Percentiles rank a stretch among this genome's conserved stretches.
phyloP scores from a whole-genome alignment of 1,140 invertebrate species.

The Drosophila ercepeae region DNA sequence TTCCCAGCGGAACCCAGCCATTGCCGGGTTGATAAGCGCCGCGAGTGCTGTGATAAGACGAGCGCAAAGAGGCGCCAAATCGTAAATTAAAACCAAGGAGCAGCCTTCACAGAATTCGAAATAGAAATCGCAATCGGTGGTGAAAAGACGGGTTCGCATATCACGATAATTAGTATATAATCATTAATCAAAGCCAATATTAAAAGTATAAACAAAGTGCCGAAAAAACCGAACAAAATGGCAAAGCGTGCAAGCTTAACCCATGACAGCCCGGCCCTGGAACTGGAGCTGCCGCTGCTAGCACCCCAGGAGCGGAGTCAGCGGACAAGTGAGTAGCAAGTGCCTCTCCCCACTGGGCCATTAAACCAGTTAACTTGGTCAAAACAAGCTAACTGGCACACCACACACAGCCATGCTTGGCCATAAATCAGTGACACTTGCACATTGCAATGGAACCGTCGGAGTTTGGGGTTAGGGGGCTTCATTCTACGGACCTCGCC shows the following conservation, averaged over 20 bases:
- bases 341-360: conserved; percentile 34
- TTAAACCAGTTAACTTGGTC: conserved; percentile 79
- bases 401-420: conserved; percentile 35
- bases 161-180: conserved; percentile 55
- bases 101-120: conserved; percentile 10
- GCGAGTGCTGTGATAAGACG: conserved; percentile 59
- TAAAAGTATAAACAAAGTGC: conserved; percentile 28
- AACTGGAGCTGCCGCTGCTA: conserved; percentile 55
- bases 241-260: conserved; percentile 51
- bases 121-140: conserved; percentile 12
- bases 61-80: conserved; percentile 52
- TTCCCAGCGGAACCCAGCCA: conserved; percentile 19
- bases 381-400: conserved; percentile 66
- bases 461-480: conserved; percentile 8
- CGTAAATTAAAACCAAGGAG: conserved; percentile 47
- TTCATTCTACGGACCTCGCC: conserved; percentile 12
- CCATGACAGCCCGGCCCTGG: conserved; percentile 43
- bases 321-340: conserved; percentile 5
- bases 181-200: conserved; percentile 30
- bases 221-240: conserved; percentile 27
- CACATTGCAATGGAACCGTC: conserved; percentile 54
- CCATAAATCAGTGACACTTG: conserved; percentile 78
- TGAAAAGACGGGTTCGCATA: conserved; percentile 25
- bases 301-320: conserved; percentile 55
- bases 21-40: conserved; percentile 53